These are phyloP conservation scores for Caenorhabditis elegans DNA, from an alignment of 1,140 invertebrate genomes.

Conservation along the genomic window WBcel235 BX284606.5:7959501-7960000, in stretches of 20 bases:
- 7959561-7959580: too few species aligned
- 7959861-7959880: not conserved
- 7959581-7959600: not conserved
- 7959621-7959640: not conserved
- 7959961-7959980: not conserved
- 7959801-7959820: constrained; percentile 11
- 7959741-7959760: not conserved
- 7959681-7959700: not conserved
- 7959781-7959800: not conserved
- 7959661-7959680: constrained; percentile 5
- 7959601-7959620: not conserved
- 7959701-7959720: not conserved
- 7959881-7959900: constrained; percentile 4
- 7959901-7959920: constrained; percentile 15
- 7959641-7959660: constrained; percentile 20
- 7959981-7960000: not conserved
- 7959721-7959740: constrained; percentile 14
- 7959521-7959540: not conserved
- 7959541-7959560: too few species aligned
- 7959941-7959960: not conserved
- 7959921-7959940: not conserved
- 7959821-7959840: not conserved
- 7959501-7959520: constrained; percentile 7
- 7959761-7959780: not conserved
- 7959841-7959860: not conserved